Evolutionary conservation across 64 coral and sea anemone species (phyloP).

Genomic region (Dendrophyllia cribrosa): DNA sequence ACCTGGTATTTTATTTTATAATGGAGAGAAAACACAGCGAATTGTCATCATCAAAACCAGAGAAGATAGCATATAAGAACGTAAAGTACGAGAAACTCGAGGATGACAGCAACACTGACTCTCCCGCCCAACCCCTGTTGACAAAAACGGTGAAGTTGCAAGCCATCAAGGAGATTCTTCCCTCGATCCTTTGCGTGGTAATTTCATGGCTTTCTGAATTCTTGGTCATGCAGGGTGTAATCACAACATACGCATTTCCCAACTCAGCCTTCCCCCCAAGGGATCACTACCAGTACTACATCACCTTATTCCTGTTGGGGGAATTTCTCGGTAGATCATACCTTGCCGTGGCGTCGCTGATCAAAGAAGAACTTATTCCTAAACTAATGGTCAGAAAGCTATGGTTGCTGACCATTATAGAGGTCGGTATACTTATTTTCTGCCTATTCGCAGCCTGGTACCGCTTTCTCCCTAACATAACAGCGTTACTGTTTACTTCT

Average conservation of each 20-base stretch:
- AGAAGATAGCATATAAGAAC: background rate
- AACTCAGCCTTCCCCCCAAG: constrained; percentile 85
- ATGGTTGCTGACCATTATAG: constrained; percentile 76
- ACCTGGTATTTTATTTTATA: constrained; percentile 80
- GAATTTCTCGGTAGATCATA: constrained; percentile 91
- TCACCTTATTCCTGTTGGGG: constrained; percentile 76
- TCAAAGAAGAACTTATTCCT: constrained; percentile 50
- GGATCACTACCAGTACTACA: constrained; percentile 94
- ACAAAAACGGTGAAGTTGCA: constrained; percentile 65
- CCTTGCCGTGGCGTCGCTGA: constrained; percentile 54
- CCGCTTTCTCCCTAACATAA: constrained; percentile 75
- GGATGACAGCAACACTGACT: background rate
- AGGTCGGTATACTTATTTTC: constrained; percentile 77
- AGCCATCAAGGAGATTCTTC: constrained; percentile 69
- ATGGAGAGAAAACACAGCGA: constrained; percentile 90
- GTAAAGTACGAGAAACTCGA: constrained; percentile 33
- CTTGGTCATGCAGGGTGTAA: constrained; percentile 82
- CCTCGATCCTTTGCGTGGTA: constrained; percentile 47
- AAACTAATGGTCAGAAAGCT: constrained; percentile 58
- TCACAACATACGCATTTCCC: constrained; percentile 84
- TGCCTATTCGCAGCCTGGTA: constrained; percentile 88
- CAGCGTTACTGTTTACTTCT: constrained; percentile 43
- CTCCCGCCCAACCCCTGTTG: background rate
- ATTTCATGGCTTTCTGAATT: constrained; percentile 90
- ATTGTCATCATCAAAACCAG: background rate